phyloP scores from a whole-genome alignment of 1,140 invertebrate species.

The Eulimnadia texana region DNA sequence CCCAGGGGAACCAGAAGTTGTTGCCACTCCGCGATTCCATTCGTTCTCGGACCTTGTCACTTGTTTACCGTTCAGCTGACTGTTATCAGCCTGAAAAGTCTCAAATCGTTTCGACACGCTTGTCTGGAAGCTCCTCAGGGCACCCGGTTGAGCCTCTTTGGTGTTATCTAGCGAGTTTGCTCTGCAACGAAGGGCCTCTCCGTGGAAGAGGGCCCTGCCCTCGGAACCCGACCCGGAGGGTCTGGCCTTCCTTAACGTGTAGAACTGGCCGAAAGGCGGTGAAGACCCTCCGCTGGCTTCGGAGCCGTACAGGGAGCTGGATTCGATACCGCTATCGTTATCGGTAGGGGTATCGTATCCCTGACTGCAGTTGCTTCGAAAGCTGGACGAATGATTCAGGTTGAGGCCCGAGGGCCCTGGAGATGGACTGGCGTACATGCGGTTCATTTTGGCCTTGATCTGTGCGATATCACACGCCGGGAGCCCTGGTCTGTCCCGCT shows the following conservation, averaged over 20 bases:
- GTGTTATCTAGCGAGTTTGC: neutral
- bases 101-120: no score
- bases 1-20: constrained; percentile 19
- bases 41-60: neutral
- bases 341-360: constrained; percentile 12
- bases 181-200: neutral
- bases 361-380: neutral
- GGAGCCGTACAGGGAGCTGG: constrained; percentile 24
- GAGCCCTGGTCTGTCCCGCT: neutral
- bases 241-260: neutral
- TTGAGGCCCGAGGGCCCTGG: neutral
- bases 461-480: constrained; percentile 9
- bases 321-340: constrained; percentile 26
- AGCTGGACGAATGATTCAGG: neutral
- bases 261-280: neutral
- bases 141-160: no score
- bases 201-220: neutral
- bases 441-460: constrained; percentile 16
- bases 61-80: neutral
- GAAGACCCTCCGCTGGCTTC: constrained; percentile 15
- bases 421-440: constrained; percentile 3
- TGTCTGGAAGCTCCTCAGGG: no score
- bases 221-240: neutral
- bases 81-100: neutral
- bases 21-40: constrained; percentile 20